Base-by-base conservation (phyloP, 2,797 vertebrate genomes). In the Lepus oiostolus region DNA sequence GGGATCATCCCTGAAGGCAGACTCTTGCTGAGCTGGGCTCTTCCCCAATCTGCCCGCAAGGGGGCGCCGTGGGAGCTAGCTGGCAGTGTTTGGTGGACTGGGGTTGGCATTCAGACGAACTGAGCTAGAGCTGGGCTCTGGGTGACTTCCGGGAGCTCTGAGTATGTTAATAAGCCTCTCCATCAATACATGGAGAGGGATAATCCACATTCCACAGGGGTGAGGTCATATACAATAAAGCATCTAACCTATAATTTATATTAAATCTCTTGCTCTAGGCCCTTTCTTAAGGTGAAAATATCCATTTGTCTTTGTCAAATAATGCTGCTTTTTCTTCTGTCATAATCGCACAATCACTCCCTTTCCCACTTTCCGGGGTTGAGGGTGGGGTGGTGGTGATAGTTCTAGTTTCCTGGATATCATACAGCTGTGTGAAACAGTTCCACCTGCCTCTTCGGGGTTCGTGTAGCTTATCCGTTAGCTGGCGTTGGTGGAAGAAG, bases 281-380 rank as follows among this genome's bases (percentile, higher is more conserved):
- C 5, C 35, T 94, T 83, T 85, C 26, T 62, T n/a, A 63, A 83
- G 30, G 13, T 63, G 92, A 93, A 77, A 8, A 11, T 54, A 60
- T 58, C 24, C 21, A 10, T 32, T 81, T 67, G 32, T 58, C 87
- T 32, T 32, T 93, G 38, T 91, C 38, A 92, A 76, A 72, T 42
- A n/a, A 71, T 24, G 35, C 47, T 32, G 47, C 54, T 28, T 47
- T 17, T 92, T 38, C 19, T 47, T 71, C 75, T 68, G 76, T 10
- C n/a, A 71, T 14, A 28, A 0, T 52, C 0, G 0, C 19, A 4
- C 12, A 17, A 1, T 38, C 28, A 19, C 30, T 65, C 76, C 52
- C 38, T 67, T 79, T 72, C n/a, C 26, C 4, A 13, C 17, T 42
- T 7, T 72, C 22, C 62, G 63, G n/a, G 28, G 22, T 63, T 67